These are phyloP conservation scores for Hydraecia micacea DNA, from an alignment of 2,888 invertebrate species.

Conservation along the genomic window DNA sequence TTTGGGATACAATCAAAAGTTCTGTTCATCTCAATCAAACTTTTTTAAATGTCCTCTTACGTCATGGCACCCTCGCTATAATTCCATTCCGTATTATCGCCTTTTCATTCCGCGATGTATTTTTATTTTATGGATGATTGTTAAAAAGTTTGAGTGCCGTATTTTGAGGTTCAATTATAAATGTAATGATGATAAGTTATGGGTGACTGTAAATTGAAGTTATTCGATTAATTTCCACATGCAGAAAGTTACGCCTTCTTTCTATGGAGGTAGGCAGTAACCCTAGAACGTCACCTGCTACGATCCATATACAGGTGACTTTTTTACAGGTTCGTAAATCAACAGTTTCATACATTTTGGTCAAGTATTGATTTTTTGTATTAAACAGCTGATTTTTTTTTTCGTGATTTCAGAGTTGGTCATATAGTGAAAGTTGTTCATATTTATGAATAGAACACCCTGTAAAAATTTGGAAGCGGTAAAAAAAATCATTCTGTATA, in stretches of 20 bases:
- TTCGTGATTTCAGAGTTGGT: too few relatives aligned
- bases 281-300: too few relatives aligned
- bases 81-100: conserved; percentile 82
- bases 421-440: too few relatives aligned
- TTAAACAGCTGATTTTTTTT: too few relatives aligned
- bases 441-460: too few relatives aligned
- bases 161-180: conserved; percentile 56
- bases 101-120: conserved; percentile 82
- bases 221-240: conserved; percentile 2
- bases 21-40: conserved; percentile 86
- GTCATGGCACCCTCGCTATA: conserved; percentile 74
- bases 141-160: conserved; percentile 72
- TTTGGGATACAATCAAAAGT: conserved; percentile 88
- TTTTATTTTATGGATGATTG: conserved; percentile 75
- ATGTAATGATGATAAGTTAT: conserved; percentile 43
- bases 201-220: not conserved
- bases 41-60: conserved; percentile 85
- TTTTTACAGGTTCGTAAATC: too few relatives aligned
- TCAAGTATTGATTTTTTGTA: too few relatives aligned
- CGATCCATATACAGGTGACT: not conserved
- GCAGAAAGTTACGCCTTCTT: not conserved
- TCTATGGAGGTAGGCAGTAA: not conserved
- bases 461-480: too few relatives aligned
- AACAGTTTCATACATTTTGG: too few relatives aligned
- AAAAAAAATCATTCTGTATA: too few relatives aligned